Evolutionary conservation across 2,797 vertebrate genomes (phyloP).

Genomic region (Argyrosomus regius): DNA sequence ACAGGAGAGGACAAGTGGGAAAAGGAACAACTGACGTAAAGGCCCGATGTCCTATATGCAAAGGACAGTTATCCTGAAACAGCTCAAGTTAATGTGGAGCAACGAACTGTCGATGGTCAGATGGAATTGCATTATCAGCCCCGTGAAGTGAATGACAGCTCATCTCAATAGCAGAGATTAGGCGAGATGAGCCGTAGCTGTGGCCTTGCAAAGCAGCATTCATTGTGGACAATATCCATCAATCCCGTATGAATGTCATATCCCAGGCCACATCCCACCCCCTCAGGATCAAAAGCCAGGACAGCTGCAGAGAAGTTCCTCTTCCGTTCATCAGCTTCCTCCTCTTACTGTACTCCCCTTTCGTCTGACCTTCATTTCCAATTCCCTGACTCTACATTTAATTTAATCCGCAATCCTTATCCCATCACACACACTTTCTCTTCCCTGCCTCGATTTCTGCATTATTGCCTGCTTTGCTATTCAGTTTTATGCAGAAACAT

Average conservation of each 20-base stretch:
- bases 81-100: conserved; percentile 39
- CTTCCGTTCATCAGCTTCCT: conserved; percentile 29
- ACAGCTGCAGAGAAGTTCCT: conserved; percentile 23
- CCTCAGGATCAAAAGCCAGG: conserved; percentile 39
- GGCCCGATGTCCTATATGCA: background rate
- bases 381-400: conserved; percentile 61
- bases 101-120: conserved; percentile 28
- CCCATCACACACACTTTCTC: conserved; percentile 34
- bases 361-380: conserved; percentile 63
- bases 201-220: conserved; percentile 35
- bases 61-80: conserved; percentile 9
- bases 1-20: background rate
- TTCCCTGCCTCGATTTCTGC: conserved; percentile 19
- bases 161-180: conserved; percentile 36
- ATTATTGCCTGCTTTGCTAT: conserved; percentile 5
- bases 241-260: conserved; percentile 36
- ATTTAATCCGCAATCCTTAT: conserved; percentile 59
- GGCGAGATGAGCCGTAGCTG: conserved; percentile 11
- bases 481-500: conserved; percentile 4
- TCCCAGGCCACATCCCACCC: conserved; percentile 10
- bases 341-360: conserved; percentile 36
- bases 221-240: conserved; percentile 65
- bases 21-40: background rate
- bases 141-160: conserved; percentile 41
- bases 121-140: conserved; percentile 16